A percentile compares a stretch with the other conserved stretches of the same genome.
phyloP scores from a whole-genome alignment of 2,113 vertebrate species.

The Rhinogobius similis region DNA sequence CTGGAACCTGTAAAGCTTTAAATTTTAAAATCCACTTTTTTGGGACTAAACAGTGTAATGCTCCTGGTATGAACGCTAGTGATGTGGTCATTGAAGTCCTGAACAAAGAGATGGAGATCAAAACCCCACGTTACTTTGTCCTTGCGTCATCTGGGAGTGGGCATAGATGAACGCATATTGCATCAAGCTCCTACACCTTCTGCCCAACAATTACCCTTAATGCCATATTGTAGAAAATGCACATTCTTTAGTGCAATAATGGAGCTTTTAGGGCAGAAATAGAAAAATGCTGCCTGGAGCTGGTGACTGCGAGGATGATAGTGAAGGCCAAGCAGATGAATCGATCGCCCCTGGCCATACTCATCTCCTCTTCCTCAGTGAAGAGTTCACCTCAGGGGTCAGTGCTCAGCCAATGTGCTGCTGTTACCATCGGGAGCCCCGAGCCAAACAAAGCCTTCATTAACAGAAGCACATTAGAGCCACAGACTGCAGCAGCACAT shows the following conservation, averaged over 20 bases:
- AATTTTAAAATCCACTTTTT: not conserved
- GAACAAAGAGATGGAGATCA: slow-evolving; percentile 39
- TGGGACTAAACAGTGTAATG: not conserved
- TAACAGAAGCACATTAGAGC: slow-evolving; percentile 31
- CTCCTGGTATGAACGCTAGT: slow-evolving; percentile 6
- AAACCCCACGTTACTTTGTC: slow-evolving; percentile 43
- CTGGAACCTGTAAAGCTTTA: not conserved
- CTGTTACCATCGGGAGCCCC: slow-evolving; percentile 31
- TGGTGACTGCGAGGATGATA: slow-evolving; percentile 35
- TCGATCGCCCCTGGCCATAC: slow-evolving; percentile 47
- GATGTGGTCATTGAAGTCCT: slow-evolving; percentile 20
- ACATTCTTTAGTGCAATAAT: not conserved
- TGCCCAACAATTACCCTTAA: slow-evolving; percentile 35
- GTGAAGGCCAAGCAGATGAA: slow-evolving; percentile 50
- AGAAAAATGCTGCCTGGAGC: slow-evolving; percentile 29
- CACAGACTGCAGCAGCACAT: slow-evolving; percentile 4
- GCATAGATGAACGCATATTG: slow-evolving; percentile 57
- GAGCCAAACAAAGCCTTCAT: slow-evolving; percentile 41
- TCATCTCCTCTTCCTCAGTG: slow-evolving; percentile 33
- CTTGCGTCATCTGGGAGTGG: slow-evolving; percentile 62
- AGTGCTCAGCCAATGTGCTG: slow-evolving; percentile 43
- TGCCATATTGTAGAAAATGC: not conserved
- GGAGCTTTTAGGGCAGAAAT: not conserved
- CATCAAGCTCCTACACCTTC: slow-evolving; percentile 41
- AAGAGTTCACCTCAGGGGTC: slow-evolving; percentile 62